Base-by-base conservation (phyloP, 64 coral and sea anemone species). In the Pocillopora verrucosa region DNA sequence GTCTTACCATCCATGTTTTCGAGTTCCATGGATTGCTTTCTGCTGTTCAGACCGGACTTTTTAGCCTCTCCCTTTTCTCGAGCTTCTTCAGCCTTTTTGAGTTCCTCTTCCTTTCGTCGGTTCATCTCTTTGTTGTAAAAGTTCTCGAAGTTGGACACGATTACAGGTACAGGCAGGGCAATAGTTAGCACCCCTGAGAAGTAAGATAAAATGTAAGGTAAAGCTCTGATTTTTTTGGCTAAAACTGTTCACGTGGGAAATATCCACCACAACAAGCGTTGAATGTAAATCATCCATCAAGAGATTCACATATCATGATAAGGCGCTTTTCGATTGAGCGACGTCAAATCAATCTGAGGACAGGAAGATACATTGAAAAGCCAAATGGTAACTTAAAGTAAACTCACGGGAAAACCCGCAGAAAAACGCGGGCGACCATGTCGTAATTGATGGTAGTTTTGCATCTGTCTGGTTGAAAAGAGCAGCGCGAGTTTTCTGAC, bases 71-170 rank as follows among this genome's bases (percentile, higher is more conserved):
- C 90, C 17, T 62, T 24, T 24, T 89, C 76, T 84, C 94, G 72
- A 17, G 58, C 72, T 88, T 99, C 97, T 81, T 99, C 97, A 22
- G 90, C 88, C 35, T 93, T 92, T 58, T 94, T 92, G 9, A 95
- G 41, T 35, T 99, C 86, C 30, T 99, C 97, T 45, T 99, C 94
- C 19, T 95, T 95, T 35, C 97, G 72, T 56, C 97, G 76, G 79
- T 99, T 99, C 34, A 99, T 41, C 65, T 99, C 97, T 56, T 99
- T 99, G 78, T 95, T 95, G 94, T 99, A 99, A 86, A 99, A 99
- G 36, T 95, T 89, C 93, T 99, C 97, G 87, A 99, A 99, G 88
- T 99, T 99, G 69, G 97, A 95, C 19, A 99, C 97, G 38, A 99
- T 95, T 35, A 99, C 97, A 2, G 97, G 97, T 22, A 99, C 97